These are phyloP conservation scores for Physella acuta DNA, from an alignment of 1,140 invertebrate genomes.

Conservation along the genomic window DNA sequence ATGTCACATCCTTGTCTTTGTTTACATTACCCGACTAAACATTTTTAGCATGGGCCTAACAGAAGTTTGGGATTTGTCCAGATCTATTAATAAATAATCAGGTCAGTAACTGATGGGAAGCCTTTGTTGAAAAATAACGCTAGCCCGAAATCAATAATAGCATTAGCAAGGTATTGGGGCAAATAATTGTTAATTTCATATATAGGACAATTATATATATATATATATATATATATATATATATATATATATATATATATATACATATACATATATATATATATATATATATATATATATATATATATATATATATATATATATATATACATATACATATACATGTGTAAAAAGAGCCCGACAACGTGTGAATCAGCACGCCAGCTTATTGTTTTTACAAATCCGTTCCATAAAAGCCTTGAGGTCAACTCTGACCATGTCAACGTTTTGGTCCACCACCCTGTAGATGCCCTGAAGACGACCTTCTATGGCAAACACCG, in stretches of 20 bases:
- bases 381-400: constrained; percentile 10
- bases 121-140: no score
- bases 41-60: no score
- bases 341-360: neutral
- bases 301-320: neutral
- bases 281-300: constrained; percentile 1
- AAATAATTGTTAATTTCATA: no score
- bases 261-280: neutral
- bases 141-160: no score
- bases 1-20: no score
- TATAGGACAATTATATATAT: no score
- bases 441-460: constrained; percentile 1
- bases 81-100: no score
- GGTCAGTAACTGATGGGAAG: no score
- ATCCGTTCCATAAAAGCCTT: neutral
- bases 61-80: no score
- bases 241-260: neutral
- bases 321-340: neutral
- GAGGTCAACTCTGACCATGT: neutral
- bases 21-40: no score
- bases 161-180: no score
- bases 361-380: neutral
- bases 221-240: neutral
- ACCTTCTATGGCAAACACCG: constrained; percentile 3
- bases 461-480: neutral